These are phyloP conservation scores for Cheilosia impressa DNA, from an alignment of 2,888 invertebrate genomes.

Conservation along the genomic window DNA sequence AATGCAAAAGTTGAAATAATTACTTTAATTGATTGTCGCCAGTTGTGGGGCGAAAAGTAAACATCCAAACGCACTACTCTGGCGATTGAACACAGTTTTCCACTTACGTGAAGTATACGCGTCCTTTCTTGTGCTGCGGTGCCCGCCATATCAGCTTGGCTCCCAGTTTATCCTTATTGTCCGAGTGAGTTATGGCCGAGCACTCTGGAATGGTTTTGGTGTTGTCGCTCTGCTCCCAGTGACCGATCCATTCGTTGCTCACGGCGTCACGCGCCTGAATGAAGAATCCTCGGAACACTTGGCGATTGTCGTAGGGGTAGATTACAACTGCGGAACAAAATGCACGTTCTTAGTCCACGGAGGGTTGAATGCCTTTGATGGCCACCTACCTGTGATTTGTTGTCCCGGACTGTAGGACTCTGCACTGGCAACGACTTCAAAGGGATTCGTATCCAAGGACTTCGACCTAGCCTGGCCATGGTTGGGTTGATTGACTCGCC, in stretches of 20 bases:
- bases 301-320: conserved; percentile 78
- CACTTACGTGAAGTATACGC: conserved; percentile 93
- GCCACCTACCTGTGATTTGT: conserved; percentile 87
- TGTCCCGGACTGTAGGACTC: conserved; percentile 88
- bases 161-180: conserved; percentile 89
- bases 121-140: conserved; percentile 87
- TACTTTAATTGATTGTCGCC: conserved; percentile 59
- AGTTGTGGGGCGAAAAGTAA: background rate
- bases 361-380: background rate
- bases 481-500: conserved; percentile 89
- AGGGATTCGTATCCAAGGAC: conserved; percentile 87
- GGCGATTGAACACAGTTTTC: conserved; percentile 43
- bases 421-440: conserved; percentile 87
- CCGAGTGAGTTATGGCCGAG: conserved; percentile 91
- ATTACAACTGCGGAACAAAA: conserved; percentile 78
- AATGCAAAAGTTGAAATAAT: conserved; percentile 29
- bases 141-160: conserved; percentile 91
- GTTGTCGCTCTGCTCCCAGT: conserved; percentile 89
- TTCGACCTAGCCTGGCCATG: conserved; percentile 90
- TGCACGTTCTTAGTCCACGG: conserved; percentile 3
- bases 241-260: conserved; percentile 90
- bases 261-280: conserved; percentile 90
- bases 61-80: conserved; percentile 15
- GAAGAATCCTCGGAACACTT: conserved; percentile 92
- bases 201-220: conserved; percentile 91